Evolutionary conservation across 2,888 invertebrate species (phyloP), one percentile per base, ranked within the genome.

Genomic region (Drosophila infuscata): DNA sequence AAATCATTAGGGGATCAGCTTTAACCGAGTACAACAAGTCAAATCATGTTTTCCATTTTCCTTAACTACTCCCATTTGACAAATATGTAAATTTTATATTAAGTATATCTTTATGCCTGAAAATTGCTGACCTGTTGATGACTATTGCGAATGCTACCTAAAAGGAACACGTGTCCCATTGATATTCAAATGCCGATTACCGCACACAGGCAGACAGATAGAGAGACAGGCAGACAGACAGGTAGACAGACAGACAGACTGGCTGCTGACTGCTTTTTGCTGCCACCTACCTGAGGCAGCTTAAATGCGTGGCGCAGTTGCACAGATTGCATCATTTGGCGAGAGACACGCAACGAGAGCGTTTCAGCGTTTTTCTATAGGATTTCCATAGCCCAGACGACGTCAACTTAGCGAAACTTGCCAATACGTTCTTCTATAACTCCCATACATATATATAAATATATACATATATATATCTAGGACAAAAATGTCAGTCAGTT

Each of bases 311-410:
- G 49, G 32, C 38, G 65, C 62, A 33, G 41, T 32, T 57, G 52
- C 82, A 54, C 48, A 67, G 82, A 79, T 82, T 82, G 70, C 88
- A 85, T 82, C 88, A 89, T 76, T 87, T 59, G 58, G n/a, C 32
- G 38, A 52, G n/a, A 38, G 71, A 69, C 74, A 52, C 58, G 71
- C 65, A 65, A 63, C 53, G 76, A 49, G 60, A 68, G 57, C 61
- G 15, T 30, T 69, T 38, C 36, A 48, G 15, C 15, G 11, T 41
- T 57, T 29, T 41, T 20, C 1, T 6, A 46, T 20, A 20, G 12
- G 3, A 43, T 41, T 57, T 57, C 30, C 30, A 41, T 41, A 41
- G 41, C n/a, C n/a, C 20, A 43, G 20, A 20, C 43, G 1, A 0
- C 20, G 11, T 43, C 43, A 43, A 43, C 11, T 36, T 36, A 36